Base-by-base conservation (phyloP, 2,888 invertebrate genomes). In the Tiliacea aurago region DNA sequence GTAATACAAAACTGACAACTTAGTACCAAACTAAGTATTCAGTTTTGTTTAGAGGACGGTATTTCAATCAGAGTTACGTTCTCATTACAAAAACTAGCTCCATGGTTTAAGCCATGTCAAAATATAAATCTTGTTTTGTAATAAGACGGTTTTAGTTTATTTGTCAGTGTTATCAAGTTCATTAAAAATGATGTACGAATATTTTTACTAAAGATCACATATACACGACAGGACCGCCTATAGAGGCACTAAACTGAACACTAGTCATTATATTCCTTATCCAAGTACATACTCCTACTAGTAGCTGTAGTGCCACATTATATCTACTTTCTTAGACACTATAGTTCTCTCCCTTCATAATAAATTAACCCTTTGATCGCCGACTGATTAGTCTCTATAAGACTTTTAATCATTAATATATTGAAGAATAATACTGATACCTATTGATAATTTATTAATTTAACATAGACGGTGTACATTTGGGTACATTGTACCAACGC, bases 271-370 rank as follows among this genome's bases (percentile, higher is more conserved):
- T 91, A 91, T 92, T 91, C 90, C 90, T 86, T 86, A 84, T 89
- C 88, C 88, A 88, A 90, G 86, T 91, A 91, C 88, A 87, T 91
- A 91, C 87, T 92, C 90, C 91, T 92, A 91, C 77, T 68, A 70
- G 91, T 94, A 94, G 93, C 78, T 83, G 92, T 95, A 94, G 94
- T 93, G 93, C 94, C 94, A 94, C 93, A 93, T 90, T 91, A 90
- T 90, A 91, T 81, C 83, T 87, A 88, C 87, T 89, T 90, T 90
- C 84, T 78, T 91, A 90, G 84, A 75, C 89, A 87, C 82, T 87
- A 85, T 90, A 89, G 85, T 79, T 87, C 87, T 81, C 85, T 87
- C 87, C 89, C 86, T 86, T 82, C 67, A 62, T 83, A 80, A 75
- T 77, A 76, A 67, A 80, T 67, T 81, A 81, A 84, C 86, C 83